Base-by-base conservation (phyloP, 1,140 invertebrate genomes). In the Macrotrachela quadricornifera region DNA sequence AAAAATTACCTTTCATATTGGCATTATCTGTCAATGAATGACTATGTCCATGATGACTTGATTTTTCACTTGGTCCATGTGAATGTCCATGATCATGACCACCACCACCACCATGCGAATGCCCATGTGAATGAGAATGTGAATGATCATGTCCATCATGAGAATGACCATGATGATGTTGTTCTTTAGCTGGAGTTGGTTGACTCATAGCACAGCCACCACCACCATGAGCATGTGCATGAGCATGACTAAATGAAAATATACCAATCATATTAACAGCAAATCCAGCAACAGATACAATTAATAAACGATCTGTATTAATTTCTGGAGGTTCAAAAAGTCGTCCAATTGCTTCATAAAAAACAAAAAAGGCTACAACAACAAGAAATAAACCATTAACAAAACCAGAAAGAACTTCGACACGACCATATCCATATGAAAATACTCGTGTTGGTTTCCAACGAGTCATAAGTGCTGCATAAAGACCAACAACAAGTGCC, bases 361-460 rank as follows among this genome's bases (percentile, higher is more conserved):
- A 81, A 40, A 96, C 88, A 68, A 92, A 95, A 64, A 92, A 86
- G 18, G 85, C 82, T 61, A 96, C 88, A 64, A 95, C 90, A 1
- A 95, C 69, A 42, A 96, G 72, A 62, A 95, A 91, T 11, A 95
- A 71, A 38, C 86, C 88, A 73, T 95, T 95, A 0, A 92, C 83
- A 72, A 95, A 94, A 1, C 91, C 91, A 10, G 87, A 88, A 12
- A 96, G 62, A 0, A 94, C 85, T 74, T 95, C 91, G 15, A 87
- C 88, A 59, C 91, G 73, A 1, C 90, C 87, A 76, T 90, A 53
- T 1, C 90, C 90, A 72, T 87, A 95, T 0, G 87, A 86, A 69
- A 78, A 96, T 59, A 80, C 78, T 63, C 92, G 85, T 60, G 88
- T 92, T 66, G 83, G 78, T 86, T 87, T 92, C 70, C 85, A 57